Evolutionary conservation across 2,113 vertebrate species (phyloP), one percentile per base, ranked within the genome.

Genomic region (Archocentrus centrarchus): DNA sequence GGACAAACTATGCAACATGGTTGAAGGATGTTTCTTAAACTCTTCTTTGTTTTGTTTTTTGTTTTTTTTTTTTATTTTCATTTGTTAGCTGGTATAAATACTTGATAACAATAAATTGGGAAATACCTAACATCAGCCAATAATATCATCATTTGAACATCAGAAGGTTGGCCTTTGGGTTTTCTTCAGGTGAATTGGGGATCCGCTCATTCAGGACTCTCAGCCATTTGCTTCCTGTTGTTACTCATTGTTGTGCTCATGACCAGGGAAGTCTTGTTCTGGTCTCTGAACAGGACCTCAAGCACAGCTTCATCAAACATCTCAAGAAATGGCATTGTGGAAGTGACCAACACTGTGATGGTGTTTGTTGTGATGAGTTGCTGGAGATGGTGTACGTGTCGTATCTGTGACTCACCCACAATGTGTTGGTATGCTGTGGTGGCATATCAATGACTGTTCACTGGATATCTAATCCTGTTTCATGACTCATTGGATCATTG

Each of bases 361-460:
- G 13, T 50, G 64, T 60, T 59, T 32, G 27, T 73, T 10, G 6
- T 53, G 50, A 53, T 3, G 50, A 53, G 17, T 53, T 73, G 27
- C 53, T 73, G 68, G 47, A 55, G 22, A 17, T 17, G 14, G 11
- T 73, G 32, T 57, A 35, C 14, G 18, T 70, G 37, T 59, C 1
- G 27, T 73, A 68, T 7, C 44, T 63, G 68, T 73, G 75, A 44
- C 35, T 41, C 57, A 20, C 44, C 66, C 66, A 70, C 66, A 53
- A 53, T 70, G 68, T 55, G 75, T 77, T 44, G 58, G 57, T 77
- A 73, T 73, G 68, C 53, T 55, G 68, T 77, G 13, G 14, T 44
- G 37, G 24, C 57, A 60, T 44, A 77, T 60, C 35, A 44, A 14
- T 44, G 57, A 77, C 37, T n/a, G 27, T 60, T 24, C 3, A 18